Percentiles rank a stretch among this genome's conserved stretches.
Conservation (phyloP, 2,113 vertebrate genomes). For the Eubucco bourcierii region DNA sequence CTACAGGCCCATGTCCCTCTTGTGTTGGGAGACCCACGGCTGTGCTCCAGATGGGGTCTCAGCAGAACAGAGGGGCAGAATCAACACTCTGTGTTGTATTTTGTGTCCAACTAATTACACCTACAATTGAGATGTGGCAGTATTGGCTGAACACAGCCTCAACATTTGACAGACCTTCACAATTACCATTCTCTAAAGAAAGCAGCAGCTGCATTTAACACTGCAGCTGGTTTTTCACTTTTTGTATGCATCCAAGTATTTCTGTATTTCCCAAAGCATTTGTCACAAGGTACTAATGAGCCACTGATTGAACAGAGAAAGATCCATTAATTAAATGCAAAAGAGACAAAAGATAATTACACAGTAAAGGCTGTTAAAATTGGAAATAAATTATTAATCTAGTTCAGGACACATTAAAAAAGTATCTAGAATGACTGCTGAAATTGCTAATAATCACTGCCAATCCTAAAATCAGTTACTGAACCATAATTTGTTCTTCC, state of each 20-base stretch:
- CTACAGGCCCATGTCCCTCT: too few species aligned
- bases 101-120: not conserved
- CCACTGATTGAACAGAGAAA: conserved; percentile 33
- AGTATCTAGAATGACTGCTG: conserved; percentile 11
- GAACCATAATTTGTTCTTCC: conserved; percentile 3
- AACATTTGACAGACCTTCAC: not conserved
- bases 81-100: not conserved
- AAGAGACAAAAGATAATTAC: conserved; percentile 49
- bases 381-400: conserved; percentile 18
- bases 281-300: not conserved
- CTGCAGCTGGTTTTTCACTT: not conserved
- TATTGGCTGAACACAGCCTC: not conserved
- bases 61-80: too few species aligned
- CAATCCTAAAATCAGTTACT: not conserved
- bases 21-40: too few species aligned
- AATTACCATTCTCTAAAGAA: not conserved
- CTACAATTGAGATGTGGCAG: not conserved
- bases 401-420: conserved; percentile 40
- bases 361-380: conserved; percentile 1
- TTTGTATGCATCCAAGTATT: not conserved
- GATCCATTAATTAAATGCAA: conserved; percentile 58
- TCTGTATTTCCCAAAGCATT: not conserved
- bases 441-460: conserved; percentile 39
- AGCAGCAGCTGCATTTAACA: not conserved
- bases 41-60: too few species aligned